Percentiles rank a stretch among this genome's conserved stretches.
Conservation (phyloP, 2,797 vertebrate species). For the Bradypus variegatus region DNA sequence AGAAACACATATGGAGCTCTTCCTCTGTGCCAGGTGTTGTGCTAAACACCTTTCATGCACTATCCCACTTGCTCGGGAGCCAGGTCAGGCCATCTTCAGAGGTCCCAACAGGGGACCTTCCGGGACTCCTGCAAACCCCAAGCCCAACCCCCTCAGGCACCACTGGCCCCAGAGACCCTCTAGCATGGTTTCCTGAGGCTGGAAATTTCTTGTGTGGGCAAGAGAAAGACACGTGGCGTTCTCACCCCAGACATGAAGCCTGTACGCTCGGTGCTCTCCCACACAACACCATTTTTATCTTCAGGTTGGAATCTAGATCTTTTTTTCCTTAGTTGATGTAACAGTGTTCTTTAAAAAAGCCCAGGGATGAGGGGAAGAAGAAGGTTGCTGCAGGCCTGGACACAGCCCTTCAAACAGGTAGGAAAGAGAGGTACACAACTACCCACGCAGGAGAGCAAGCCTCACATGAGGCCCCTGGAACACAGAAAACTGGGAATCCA, state of each 20-base stretch:
- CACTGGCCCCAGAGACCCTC: neutral
- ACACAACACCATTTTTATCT: neutral
- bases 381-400: too few relatives aligned
- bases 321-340: neutral
- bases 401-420: too few relatives aligned
- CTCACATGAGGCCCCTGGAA: too few relatives aligned
- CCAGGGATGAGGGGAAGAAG: too few relatives aligned
- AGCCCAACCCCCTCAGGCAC: neutral
- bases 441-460: too few relatives aligned
- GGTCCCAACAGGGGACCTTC: neutral
- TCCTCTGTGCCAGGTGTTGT: neutral
- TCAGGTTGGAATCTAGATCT: neutral
- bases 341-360: neutral
- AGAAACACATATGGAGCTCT: neutral
- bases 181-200: neutral
- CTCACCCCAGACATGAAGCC: neutral
- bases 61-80: neutral
- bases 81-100: neutral
- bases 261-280: neutral
- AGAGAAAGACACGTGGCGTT: neutral
- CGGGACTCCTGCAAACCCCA: neutral
- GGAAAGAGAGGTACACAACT: too few relatives aligned
- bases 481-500: too few relatives aligned
- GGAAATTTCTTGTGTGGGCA: neutral
- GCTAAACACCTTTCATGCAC: neutral